Evolutionary conservation across 2,113 vertebrate genomes (phyloP).

Genomic region (Cyphomyrus discorhynchus): DNA sequence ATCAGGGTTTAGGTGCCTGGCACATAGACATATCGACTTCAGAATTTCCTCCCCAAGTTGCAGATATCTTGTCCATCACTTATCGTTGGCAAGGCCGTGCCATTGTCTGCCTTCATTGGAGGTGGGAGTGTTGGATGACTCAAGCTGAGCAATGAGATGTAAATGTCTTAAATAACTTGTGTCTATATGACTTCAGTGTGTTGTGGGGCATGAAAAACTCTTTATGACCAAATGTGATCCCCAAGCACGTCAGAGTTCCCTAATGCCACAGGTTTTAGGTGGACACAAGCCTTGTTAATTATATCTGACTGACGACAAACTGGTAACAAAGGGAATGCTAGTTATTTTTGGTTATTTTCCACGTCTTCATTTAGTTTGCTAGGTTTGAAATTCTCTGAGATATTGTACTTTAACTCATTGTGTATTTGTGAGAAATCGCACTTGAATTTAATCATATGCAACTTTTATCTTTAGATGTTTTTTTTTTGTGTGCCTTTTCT

Average conservation of each 20-base stretch:
- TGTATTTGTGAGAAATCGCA: background rate
- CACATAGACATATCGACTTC: background rate
- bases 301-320: background rate
- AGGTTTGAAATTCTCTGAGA: background rate
- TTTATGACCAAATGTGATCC: background rate
- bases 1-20: background rate
- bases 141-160: background rate
- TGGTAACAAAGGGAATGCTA: background rate
- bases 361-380: background rate
- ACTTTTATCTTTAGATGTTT: background rate
- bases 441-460: conserved; percentile 7
- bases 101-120: background rate
- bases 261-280: background rate
- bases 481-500: background rate
- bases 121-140: background rate
- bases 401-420: background rate
- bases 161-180: background rate
- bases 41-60: background rate
- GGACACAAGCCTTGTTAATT: background rate
- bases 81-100: background rate
- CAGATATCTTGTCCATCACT: background rate
- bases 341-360: background rate
- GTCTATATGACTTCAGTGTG: background rate
- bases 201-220: background rate
- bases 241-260: background rate